Percentiles rank a stretch among this genome's conserved stretches.
Conservation (phyloP, 2,113 vertebrate genomes). For the Percopsis transmontana region DNA sequence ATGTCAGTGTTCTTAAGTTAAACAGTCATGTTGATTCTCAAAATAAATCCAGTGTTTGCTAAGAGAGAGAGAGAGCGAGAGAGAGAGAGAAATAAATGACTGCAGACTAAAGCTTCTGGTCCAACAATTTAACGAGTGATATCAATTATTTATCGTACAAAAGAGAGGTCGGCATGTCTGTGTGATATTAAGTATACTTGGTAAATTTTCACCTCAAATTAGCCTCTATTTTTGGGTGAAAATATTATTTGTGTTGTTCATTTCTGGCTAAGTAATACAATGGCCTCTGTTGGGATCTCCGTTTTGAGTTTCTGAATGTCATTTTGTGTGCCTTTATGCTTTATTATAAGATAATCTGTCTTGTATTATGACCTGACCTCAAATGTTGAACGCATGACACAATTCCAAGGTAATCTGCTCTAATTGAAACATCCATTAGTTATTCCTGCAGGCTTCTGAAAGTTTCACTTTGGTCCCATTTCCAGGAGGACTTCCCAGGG, state of each 20-base stretch:
- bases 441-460: conserved; percentile 55
- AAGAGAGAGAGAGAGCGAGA: conserved; percentile 16
- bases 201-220: too few relatives aligned
- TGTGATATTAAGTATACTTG: too few relatives aligned
- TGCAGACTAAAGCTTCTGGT: conserved; percentile 26
- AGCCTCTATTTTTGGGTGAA: too few relatives aligned
- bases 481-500: conserved; percentile 57
- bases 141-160: conserved; percentile 66
- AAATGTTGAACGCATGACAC: conserved; percentile 17
- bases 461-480: conserved; percentile 46
- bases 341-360: conserved; percentile 19
- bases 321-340: conserved; percentile 6
- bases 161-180: conserved; percentile 36
- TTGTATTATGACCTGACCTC: conserved; percentile 1
- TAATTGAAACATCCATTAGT: conserved; percentile 60
- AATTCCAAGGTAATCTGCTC: conserved; percentile 9
- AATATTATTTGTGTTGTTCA: too few relatives aligned
- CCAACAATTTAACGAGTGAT: conserved; percentile 64
- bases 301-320: background rate
- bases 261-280: too few relatives aligned
- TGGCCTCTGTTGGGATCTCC: too few relatives aligned
- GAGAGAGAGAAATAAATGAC: conserved; percentile 54
- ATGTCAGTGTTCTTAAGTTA: conserved; percentile 39
- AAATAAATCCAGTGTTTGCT: conserved; percentile 29
- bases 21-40: conserved; percentile 52